These are phyloP conservation scores for Fissipunctia ypsillon DNA, from an alignment of 2,888 invertebrate species.

Conservation along the genomic window DNA sequence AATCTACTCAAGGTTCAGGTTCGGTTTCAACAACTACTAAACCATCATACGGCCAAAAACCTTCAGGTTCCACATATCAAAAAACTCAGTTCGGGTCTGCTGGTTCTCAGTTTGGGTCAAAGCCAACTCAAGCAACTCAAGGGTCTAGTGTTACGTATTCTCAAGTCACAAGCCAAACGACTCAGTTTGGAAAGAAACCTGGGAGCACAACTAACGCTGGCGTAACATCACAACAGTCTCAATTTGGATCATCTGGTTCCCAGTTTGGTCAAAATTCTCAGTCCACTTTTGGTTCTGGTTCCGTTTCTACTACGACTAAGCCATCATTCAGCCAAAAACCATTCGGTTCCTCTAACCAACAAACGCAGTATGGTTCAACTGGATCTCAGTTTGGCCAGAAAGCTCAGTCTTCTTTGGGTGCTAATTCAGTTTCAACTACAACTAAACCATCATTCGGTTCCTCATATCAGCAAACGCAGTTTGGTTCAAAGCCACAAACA, in stretches of 20 bases:
- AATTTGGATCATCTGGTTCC: slow-evolving; percentile 11
- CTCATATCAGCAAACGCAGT: slow-evolving; percentile 29
- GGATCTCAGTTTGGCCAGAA: slow-evolving; percentile 24
- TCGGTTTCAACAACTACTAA: background rate
- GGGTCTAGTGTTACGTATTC: slow-evolving; percentile 34
- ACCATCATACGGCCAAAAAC: background rate
- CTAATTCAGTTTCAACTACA: background rate
- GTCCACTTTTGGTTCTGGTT: background rate
- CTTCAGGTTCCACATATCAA: slow-evolving; percentile 14
- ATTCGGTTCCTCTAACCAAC: background rate
- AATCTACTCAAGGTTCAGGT: background rate
- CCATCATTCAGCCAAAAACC: slow-evolving; percentile 13
- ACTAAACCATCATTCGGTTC: slow-evolving; percentile 18
- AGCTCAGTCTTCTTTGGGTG: background rate
- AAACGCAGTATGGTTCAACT: slow-evolving; percentile 12
- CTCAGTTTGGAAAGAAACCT: slow-evolving; percentile 37
- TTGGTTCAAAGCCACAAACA: slow-evolving; percentile 25
- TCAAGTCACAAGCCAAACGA: slow-evolving; percentile 22
- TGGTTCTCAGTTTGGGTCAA: slow-evolving; percentile 17
- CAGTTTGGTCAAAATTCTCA: slow-evolving; percentile 24
- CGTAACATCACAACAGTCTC: slow-evolving; percentile 41
- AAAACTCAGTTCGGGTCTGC: background rate
- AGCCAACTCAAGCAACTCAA: slow-evolving; percentile 25
- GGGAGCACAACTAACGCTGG: slow-evolving; percentile 11
- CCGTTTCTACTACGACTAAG: slow-evolving; percentile 9